Percentiles rank a stretch among this genome's conserved stretches.
These are phyloP conservation scores for Uromys caudimaculatus DNA, from an alignment of 2,797 vertebrate genomes.

Conservation along the genomic window DNA sequence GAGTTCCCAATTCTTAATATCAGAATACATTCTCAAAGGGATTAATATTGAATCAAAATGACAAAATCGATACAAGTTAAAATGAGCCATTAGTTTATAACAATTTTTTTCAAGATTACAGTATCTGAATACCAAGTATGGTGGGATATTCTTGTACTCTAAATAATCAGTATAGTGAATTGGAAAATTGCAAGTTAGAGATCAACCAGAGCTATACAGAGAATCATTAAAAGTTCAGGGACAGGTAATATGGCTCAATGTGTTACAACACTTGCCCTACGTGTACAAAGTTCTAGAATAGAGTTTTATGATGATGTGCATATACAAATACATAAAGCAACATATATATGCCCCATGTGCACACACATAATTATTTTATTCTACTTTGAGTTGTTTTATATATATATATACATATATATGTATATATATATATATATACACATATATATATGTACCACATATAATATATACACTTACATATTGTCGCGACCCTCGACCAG, in stretches of 20 bases:
- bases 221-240: neutral
- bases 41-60: constrained; percentile 10
- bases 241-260: neutral
- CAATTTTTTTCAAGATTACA: neutral
- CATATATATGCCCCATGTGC: neutral
- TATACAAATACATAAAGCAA: neutral
- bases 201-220: neutral
- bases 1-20: neutral
- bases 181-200: neutral
- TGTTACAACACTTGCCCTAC: neutral
- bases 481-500: no score
- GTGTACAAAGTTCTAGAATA: neutral
- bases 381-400: neutral
- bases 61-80: neutral
- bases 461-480: neutral
- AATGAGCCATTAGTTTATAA: neutral
- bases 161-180: neutral
- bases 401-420: neutral
- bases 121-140: neutral
- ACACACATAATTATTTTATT: neutral
- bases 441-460: neutral
- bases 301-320: neutral
- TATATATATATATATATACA: neutral
- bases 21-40: neutral
- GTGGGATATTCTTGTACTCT: neutral